phyloP scores from a whole-genome alignment of 2,888 invertebrate genomes.

The Aporophyla lueneburgensis region DNA sequence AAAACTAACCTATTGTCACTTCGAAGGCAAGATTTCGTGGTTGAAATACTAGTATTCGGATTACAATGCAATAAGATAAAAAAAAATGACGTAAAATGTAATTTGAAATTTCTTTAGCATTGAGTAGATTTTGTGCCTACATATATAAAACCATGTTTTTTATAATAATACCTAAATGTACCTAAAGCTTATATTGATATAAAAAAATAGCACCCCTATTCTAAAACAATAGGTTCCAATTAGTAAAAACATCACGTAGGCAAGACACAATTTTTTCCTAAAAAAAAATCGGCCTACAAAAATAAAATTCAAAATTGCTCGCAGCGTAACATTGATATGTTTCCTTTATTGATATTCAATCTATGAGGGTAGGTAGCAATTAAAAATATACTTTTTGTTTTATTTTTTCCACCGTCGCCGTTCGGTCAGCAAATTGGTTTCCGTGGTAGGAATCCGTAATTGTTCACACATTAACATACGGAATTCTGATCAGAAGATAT shows the following conservation, averaged over 20 bases:
- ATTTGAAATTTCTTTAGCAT: neutral
- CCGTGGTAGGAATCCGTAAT: constrained; percentile 66
- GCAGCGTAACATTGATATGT: constrained; percentile 58
- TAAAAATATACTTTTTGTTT: constrained; percentile 57
- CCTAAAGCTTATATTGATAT: no score
- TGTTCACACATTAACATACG: constrained; percentile 61
- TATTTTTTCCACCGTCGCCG: constrained; percentile 36
- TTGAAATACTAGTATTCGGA: neutral
- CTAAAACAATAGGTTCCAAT: neutral
- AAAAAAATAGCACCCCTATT: neutral
- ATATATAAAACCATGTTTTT: neutral
- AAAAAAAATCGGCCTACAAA: neutral
- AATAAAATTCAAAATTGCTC: constrained; percentile 15
- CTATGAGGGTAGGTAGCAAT: constrained; percentile 63
- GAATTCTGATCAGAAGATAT: constrained; percentile 50
- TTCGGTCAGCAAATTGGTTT: constrained; percentile 65
- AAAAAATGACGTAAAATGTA: no score
- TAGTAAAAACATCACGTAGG: neutral
- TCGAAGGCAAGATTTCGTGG: no score
- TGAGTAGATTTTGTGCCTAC: neutral
- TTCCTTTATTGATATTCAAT: constrained; percentile 65
- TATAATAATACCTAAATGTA: neutral
- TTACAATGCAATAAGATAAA: neutral
- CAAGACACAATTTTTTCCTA: no score
- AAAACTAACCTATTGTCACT: neutral